Evolutionary conservation across 2,797 vertebrate genomes (phyloP).

Genomic region (Poeciliopsis presidionis): DNA sequence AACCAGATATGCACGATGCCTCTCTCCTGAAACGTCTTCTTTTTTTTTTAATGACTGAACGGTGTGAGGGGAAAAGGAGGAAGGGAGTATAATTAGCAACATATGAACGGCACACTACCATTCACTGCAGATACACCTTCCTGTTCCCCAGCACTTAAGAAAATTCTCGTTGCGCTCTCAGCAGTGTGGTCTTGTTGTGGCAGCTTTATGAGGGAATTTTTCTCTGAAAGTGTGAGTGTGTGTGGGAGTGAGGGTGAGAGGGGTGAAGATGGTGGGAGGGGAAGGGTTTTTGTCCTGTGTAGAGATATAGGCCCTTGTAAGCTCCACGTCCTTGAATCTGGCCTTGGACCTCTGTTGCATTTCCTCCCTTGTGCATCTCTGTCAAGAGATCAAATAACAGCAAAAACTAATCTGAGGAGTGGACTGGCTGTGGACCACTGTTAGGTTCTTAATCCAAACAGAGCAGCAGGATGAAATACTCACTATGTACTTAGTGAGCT

Average conservation of each 20-base stretch:
- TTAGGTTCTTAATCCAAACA: conserved; percentile 24
- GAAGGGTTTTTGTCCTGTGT: conserved; percentile 31
- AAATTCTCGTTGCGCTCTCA: conserved; percentile 33
- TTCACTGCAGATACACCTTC: conserved; percentile 1
- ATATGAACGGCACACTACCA: conserved; percentile 14
- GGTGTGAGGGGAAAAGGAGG: conserved; percentile 9
- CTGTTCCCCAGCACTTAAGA: not conserved
- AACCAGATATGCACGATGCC: conserved; percentile 45
- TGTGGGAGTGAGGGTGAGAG: conserved; percentile 22
- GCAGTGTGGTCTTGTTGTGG: conserved; percentile 46
- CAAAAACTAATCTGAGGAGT: conserved; percentile 39
- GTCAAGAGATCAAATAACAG: conserved; percentile 52
- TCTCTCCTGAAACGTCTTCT: conserved; percentile 47
- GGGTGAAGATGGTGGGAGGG: conserved; percentile 19
- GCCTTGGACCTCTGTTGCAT: conserved; percentile 54
- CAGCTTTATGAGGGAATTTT: conserved; percentile 67
- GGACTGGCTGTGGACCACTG: conserved; percentile 3
- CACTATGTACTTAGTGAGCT: not conserved
- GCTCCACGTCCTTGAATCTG: conserved; percentile 62
- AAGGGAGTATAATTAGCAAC: conserved; percentile 50
- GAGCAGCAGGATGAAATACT: not conserved
- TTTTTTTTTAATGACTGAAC: conserved; percentile 32
- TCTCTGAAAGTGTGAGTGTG: conserved; percentile 38
- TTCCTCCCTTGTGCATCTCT: conserved; percentile 38
- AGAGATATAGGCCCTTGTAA: conserved; percentile 50